Base-by-base conservation (phyloP, 2,888 invertebrate species). In the Pristionchus arcanus region DNA sequence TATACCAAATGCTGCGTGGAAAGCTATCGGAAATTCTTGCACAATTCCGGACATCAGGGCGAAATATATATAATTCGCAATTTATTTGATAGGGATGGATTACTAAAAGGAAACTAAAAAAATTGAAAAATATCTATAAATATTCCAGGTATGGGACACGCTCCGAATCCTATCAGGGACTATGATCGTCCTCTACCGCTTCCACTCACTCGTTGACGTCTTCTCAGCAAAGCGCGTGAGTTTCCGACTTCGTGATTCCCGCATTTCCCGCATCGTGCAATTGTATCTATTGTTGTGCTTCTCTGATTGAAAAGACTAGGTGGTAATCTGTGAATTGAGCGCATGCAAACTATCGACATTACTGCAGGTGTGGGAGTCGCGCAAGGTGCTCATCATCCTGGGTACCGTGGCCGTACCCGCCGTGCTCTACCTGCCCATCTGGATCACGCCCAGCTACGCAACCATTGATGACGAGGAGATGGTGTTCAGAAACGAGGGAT, bases 121-220 rank as follows among this genome's bases (percentile, higher is more conserved):
- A n/a, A n/a, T n/a, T n/a, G n/a, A n/a, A n/a, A n/a, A n/a, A n/a
- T n/a, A n/a, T n/a, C n/a, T n/a, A n/a, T n/a, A n/a, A n/a, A n/a
- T n/a, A 53, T 84, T 55, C 9, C 55, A 84, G 83, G 55, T 55
- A 25, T 31, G 34, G 28, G 83, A 84, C 83, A 84, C 83, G 5
- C 83, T 84, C 0, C 83, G 83, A 3, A 55, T 84, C 31, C 55
- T 84, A 0, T 21, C 55, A 0, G 83, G 34, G 5, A 84, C 55
- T 28, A 25, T 37, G 19, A 84, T 84, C 25, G 83, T 55, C 2
- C 55, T 84, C 19, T 84, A 84, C 28, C 53, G 83, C 7, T 53
- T 84, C 28, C 83, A 84, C 31, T 49, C 55, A 3, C 21, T 34
- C 37, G 15, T 77, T 16, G 34, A 77, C 25, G 77, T 37, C 19